Base-by-base conservation (phyloP, 2,888 invertebrate species). In the Clostera curtula region DNA sequence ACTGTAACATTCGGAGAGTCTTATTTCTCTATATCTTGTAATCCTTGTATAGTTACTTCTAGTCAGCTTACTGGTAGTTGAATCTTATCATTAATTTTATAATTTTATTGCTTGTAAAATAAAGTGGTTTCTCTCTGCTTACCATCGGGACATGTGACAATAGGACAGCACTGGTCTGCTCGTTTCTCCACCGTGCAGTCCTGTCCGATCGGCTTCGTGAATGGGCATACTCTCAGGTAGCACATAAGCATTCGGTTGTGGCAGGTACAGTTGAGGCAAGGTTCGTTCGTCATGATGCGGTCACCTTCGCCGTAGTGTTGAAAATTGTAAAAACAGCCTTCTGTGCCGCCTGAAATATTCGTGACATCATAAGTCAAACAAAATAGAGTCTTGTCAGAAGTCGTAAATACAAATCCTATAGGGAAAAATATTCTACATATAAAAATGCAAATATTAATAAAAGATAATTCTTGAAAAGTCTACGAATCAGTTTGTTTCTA, bases 191-290 rank as follows among this genome's bases (percentile, higher is more conserved):
- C 90, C 26, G 89, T 91, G 69, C 96, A 96, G 68, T 96, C 92
- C 66, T 95, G 93, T 40, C 96, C 96, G 55, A 96, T 94, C 11
- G 95, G 92, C 72, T 96, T 96, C 20, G 95, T 94, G 83, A 95
- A 96, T 19, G 96, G 96, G 63, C 96, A 97, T 12, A 96, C 95
- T 62, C 94, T 86, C 49, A 97, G 86, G 80, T 95, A 96, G 72
- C 96, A 97, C 96, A 96, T 96, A 38, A 97, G 87, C 95, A 96
- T 96, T 64, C 91, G 90, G 65, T 95, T 95, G 86, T 95, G 94
- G 75, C 96, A 97, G 47, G 96, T 96, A 80, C 96, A 97, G 82
- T 97, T 97, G 44, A 97, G 87, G 74, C 96, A 96, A 50, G 96
- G 96, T 73, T 97, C 96, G 85, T 96, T 96, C 51, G 96, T 96